Evolutionary conservation across 2,797 vertebrate genomes (phyloP).

Genomic region (Manis pentadactyla): DNA sequence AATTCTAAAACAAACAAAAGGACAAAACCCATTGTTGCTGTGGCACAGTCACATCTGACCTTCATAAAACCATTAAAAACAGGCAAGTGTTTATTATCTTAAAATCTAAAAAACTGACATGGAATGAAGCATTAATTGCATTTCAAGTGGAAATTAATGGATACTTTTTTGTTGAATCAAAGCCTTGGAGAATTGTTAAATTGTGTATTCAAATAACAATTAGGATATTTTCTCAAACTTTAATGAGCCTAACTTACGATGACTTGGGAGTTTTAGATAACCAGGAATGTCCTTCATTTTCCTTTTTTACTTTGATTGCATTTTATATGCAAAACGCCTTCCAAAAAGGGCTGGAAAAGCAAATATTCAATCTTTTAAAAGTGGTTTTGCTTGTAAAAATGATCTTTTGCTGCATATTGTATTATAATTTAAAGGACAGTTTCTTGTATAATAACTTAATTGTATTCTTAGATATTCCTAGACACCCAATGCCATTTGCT

Average conservation of each 20-base stretch:
- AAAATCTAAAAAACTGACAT: background rate
- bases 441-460: background rate
- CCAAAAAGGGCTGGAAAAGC: background rate
- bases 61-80: slow-evolving; percentile 93
- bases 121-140: background rate
- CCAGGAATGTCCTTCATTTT: background rate
- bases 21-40: slow-evolving; percentile 87
- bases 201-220: background rate
- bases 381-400: background rate
- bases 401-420: background rate
- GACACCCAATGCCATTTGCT: slow-evolving; percentile 96
- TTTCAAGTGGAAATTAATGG: background rate
- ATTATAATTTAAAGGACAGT: background rate
- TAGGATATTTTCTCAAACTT: background rate
- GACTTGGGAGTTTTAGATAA: background rate
- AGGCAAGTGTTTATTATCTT: slow-evolving; percentile 84
- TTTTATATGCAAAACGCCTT: background rate
- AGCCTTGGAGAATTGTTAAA: background rate
- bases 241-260: background rate
- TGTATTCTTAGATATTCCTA: slow-evolving; percentile 90
- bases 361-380: background rate
- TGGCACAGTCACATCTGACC: slow-evolving; percentile 92
- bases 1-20: slow-evolving; percentile 80
- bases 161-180: background rate
- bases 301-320: background rate